phyloP scores from a whole-genome alignment of 1,140 invertebrate genomes.

The silkworm (Bombyx mori) region ASM3026992v2 NC_085110.1:5084501-5085000 shows the following conservation, averaged over 20 bases:
- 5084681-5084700: conserved; percentile 54
- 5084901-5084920: no score
- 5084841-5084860: no score
- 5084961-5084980: conserved; percentile 19
- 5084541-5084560: conserved; percentile 71
- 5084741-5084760: conserved; percentile 68
- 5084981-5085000: conserved; percentile 40
- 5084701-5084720: conserved; percentile 26
- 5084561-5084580: conserved; percentile 58
- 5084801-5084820: no score
- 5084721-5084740: conserved; percentile 61
- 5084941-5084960: conserved; percentile 7
- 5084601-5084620: conserved; percentile 73
- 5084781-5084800: background rate
- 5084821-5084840: no score
- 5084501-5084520: conserved; percentile 65
- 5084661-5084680: conserved; percentile 70
- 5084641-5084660: conserved; percentile 73
- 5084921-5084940: no score
- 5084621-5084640: conserved; percentile 73
- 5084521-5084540: conserved; percentile 61
- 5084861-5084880: no score
- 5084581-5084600: conserved; percentile 72
- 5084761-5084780: conserved; percentile 65
- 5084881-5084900: no score